Base-by-base conservation (phyloP, 2,888 invertebrate genomes). In the Laothoe populi region DNA sequence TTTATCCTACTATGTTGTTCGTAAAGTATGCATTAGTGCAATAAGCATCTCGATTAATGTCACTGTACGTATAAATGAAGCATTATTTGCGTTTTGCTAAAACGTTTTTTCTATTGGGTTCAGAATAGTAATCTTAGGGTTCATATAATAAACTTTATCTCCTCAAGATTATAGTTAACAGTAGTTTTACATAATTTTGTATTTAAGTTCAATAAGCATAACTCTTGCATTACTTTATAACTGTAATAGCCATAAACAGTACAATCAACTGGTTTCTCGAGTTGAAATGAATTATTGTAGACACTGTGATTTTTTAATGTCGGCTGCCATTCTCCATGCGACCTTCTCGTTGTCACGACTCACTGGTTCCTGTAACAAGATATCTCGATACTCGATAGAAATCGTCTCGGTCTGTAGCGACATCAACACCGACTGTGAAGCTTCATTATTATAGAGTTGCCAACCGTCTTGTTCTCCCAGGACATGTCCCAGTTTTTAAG, bases 301-400 rank as follows among this genome's bases (percentile, higher is more conserved):
- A 21, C 35, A 35, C 48, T 24, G 23, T 11, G 16, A 40, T 38
- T 63, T 46, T 63, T 53, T 60, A 40, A 53, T 49, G 44, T 42
- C 26, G 38, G 26, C n/a, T 38, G 68, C 42, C 66, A 65, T 64
- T 64, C 67, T 66, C 67, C 66, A 63, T 61, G 64, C 68, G 71
- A 70, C 71, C 77, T 77, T 69, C 71, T 68, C 44, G 65, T 58
- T 62, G 72, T 71, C 73, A 78, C 70, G 81, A 73, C 74, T 78
- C 78, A 79, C 66, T 66, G 78, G 65, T 61, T 74, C 62, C 66
- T 68, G 75, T 82, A 84, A 83, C 77, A 68, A 82, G 80, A 78
- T 75, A 72, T 75, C 77, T 59, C 59, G 66, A 66, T 63, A 70
- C 68, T 67, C 63, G 70, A 73, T 80, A 79, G 78, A 81, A 79